phyloP scores from a whole-genome alignment of 1,140 invertebrate species.

The Eueides isabella region DNA sequence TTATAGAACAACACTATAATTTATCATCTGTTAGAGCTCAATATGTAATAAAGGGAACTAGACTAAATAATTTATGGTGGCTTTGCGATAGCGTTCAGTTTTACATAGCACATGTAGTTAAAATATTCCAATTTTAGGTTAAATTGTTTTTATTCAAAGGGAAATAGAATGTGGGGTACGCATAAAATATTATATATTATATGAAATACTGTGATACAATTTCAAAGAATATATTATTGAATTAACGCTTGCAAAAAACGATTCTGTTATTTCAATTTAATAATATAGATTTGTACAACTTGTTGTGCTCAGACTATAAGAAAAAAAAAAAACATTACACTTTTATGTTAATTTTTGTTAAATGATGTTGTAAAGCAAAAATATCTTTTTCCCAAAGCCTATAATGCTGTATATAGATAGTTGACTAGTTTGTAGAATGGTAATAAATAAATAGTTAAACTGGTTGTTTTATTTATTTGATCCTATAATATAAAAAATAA shows the following conservation, averaged over 20 bases:
- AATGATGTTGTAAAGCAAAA: conserved; percentile 1
- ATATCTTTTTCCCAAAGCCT: conserved; percentile 17
- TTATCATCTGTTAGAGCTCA: conserved; percentile 4
- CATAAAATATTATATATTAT: conserved; percentile 19
- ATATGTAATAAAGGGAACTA: conserved; percentile 3
- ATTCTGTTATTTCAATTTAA: conserved; percentile 8
- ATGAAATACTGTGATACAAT: conserved; percentile 42
- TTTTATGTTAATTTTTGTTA: conserved; percentile 16
- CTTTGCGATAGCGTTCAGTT: conserved; percentile 28
- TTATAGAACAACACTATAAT: neutral
- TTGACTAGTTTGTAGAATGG: conserved; percentile 77
- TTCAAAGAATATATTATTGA: conserved; percentile 3
- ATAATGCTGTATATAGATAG: conserved; percentile 70
- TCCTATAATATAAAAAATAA: neutral
- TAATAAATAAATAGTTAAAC: conserved; percentile 51
- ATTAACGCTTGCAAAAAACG: conserved; percentile 15
- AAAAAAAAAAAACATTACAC: conserved; percentile 8
- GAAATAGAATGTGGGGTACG: conserved; percentile 6
- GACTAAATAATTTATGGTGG: conserved; percentile 29
- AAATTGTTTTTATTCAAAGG: conserved; percentile 11
- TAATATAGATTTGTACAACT: neutral
- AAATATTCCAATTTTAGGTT: conserved; percentile 38
- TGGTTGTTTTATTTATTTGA: conserved; percentile 44
- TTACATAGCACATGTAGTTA: conserved; percentile 30
- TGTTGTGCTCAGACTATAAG: conserved; percentile 8